Conservation (phyloP, 2,888 invertebrate species). For the Drosophila demipolita region DNA sequence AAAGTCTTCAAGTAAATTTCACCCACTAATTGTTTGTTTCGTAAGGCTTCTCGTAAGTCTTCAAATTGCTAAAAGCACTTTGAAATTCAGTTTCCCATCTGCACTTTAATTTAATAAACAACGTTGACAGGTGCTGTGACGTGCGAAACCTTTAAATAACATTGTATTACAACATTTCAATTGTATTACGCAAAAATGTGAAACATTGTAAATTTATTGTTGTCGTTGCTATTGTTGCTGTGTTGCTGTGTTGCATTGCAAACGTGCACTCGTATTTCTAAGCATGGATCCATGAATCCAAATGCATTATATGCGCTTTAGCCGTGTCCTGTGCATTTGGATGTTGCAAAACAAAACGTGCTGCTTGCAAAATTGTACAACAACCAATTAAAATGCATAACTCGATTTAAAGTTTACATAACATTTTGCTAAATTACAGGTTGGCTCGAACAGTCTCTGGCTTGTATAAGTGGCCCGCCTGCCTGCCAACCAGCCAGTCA, state of each 20-base stretch:
- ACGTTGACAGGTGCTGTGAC: slow-evolving; percentile 4
- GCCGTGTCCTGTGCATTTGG: slow-evolving; percentile 37
- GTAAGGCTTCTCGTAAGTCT: background rate
- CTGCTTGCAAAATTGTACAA: slow-evolving; percentile 77
- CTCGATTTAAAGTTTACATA: slow-evolving; percentile 82
- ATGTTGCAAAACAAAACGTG: slow-evolving; percentile 81
- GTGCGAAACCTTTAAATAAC: slow-evolving; percentile 43
- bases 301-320: slow-evolving; percentile 57
- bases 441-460: slow-evolving; percentile 59
- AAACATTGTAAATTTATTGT: slow-evolving; percentile 48
- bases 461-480: slow-evolving; percentile 74
- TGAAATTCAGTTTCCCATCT: background rate
- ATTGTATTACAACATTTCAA: slow-evolving; percentile 54
- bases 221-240: slow-evolving; percentile 15
- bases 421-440: slow-evolving; percentile 80
- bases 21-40: background rate
- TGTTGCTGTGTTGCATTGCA: slow-evolving; percentile 1
- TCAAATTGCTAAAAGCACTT: background rate
- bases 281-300: slow-evolving; percentile 58
- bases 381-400: slow-evolving; percentile 82
- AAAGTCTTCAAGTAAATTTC: slow-evolving; percentile 5
- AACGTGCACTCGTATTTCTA: slow-evolving; percentile 52
- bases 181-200: slow-evolving; percentile 66
- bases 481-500: slow-evolving; percentile 18
- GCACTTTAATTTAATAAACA: slow-evolving; percentile 18